These are phyloP conservation scores for Tragelaphus strepsiceros DNA, from an alignment of 2,113 vertebrate species.

Conservation along the genomic window DNA sequence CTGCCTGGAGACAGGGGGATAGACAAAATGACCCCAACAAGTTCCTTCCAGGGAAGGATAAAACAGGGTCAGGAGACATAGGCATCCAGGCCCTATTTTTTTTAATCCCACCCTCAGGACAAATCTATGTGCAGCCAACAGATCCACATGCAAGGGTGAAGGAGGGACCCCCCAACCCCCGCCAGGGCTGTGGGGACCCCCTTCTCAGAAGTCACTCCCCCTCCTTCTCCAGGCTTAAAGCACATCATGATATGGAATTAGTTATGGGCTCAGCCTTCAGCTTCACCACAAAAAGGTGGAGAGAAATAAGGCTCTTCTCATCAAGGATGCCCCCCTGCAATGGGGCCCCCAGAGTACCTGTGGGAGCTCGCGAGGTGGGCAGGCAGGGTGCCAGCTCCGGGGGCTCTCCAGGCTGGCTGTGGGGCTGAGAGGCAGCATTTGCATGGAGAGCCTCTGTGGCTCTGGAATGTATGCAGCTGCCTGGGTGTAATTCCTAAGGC, in stretches of 20 bases:
- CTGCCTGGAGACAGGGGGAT: not conserved
- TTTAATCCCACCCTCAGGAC: not conserved
- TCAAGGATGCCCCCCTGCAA: not conserved
- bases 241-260: not conserved
- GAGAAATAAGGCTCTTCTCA: not conserved
- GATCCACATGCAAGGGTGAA: not conserved
- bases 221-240: not conserved
- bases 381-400: not conserved
- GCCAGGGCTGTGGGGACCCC: rapidly evolving
- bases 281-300: not conserved
- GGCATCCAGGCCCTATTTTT: not conserved
- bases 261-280: not conserved
- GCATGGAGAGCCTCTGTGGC: not conserved
- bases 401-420: not conserved
- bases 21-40: not conserved
- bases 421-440: not conserved
- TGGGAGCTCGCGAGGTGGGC: not conserved
- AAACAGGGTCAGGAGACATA: too few species aligned
- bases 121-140: not conserved
- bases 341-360: not conserved
- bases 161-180: rapidly evolving
- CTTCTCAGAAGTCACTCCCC: not conserved
- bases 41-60: not conserved
- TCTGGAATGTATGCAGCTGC: constrained; percentile 48
- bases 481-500: constrained; percentile 38